Percentiles rank a stretch among this genome's conserved stretches.
Evolutionary conservation across 2,888 invertebrate genomes (phyloP).

Genomic region (Neoscelio sp.): DNA sequence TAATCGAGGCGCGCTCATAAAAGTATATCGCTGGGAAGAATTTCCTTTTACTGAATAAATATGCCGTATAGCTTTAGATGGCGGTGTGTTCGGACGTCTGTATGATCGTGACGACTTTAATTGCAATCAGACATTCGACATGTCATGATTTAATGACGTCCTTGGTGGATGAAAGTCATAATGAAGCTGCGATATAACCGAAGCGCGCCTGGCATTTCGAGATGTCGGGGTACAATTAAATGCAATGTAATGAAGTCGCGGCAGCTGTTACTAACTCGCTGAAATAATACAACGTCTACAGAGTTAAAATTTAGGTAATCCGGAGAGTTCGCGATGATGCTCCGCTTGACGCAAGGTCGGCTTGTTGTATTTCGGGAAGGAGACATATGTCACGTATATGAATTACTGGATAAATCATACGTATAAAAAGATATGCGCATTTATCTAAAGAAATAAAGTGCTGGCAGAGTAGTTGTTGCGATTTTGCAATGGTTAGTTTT

Average conservation of each 20-base stretch:
- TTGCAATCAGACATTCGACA: constrained; percentile 59
- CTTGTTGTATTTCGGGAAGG: constrained; percentile 23
- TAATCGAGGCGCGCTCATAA: not conserved
- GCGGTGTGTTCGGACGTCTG: not conserved
- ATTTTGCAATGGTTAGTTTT: constrained; percentile 6
- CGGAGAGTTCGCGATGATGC: constrained; percentile 14
- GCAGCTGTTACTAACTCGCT: constrained; percentile 18
- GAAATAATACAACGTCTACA: constrained; percentile 18
- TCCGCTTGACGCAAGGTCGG: constrained; percentile 26
- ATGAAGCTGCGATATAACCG: constrained; percentile 29
- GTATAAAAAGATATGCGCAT: constrained; percentile 8
- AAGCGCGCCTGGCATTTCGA: constrained; percentile 26
- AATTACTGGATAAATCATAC: constrained; percentile 37
- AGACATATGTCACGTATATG: constrained; percentile 21
- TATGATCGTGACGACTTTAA: constrained; percentile 35
- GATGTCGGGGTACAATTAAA: constrained; percentile 39
- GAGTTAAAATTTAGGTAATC: constrained; percentile 27
- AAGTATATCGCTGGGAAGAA: constrained; percentile 4
- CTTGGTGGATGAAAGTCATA: constrained; percentile 43
- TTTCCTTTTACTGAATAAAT: constrained; percentile 12
- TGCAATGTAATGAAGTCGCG: constrained; percentile 33
- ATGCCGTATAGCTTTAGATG: constrained; percentile 6
- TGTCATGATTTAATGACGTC: constrained; percentile 59
- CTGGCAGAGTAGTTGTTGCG: constrained; percentile 2
- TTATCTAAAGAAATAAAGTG: constrained; percentile 2